Base-by-base conservation (phyloP, 2,113 vertebrate genomes). In the Paraplagusia blochii region DNA sequence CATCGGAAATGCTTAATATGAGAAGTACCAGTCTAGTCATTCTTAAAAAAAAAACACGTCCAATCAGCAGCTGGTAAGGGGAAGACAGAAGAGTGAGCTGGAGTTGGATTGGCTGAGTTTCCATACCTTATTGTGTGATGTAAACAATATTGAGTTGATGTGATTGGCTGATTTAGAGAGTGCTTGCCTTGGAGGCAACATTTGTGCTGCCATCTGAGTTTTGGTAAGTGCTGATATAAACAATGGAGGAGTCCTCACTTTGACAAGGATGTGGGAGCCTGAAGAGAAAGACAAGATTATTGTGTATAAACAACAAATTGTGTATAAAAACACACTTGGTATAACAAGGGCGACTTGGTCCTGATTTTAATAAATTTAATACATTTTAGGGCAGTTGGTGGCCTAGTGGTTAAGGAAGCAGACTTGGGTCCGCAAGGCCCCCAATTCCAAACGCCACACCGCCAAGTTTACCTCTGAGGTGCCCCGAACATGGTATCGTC, bases 131-230 rank as follows among this genome's bases (percentile, higher is more conserved):
- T 63, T 82, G 80, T 81, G 80, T 81, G 83, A 87, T 88, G 89
- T 92, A 90, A 91, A 92, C 90, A 89, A 83, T 86, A 85, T 72
- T 62, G 81, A 84, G 87, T 87, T 89, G 91, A 91, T 79, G 82
- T 82, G 88, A 89, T 87, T 86, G 81, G 90, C 84, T 88, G 87
- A 83, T 84, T 85, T 80, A 71, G 54, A 79, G 82, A 84, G 75
- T 79, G 73, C 84, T 77, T 66, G 78, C 84, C 83, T 85, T 1
- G 13, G 56, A 53, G 71, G 66, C 75, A 84, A 80, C 58, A 58
- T 76, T 84, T 90, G 88, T 87, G 82, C 84, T 85, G 81, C 83
- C 66, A 69, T 84, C 74, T 69, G 79, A 85, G 87, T 89, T 92
- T 91, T 91, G 90, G 90, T 91, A 90, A 84, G 89, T 89, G 86